Conservation (phyloP, 2,888 invertebrate species). For the Ferdinandea cuprea region DNA sequence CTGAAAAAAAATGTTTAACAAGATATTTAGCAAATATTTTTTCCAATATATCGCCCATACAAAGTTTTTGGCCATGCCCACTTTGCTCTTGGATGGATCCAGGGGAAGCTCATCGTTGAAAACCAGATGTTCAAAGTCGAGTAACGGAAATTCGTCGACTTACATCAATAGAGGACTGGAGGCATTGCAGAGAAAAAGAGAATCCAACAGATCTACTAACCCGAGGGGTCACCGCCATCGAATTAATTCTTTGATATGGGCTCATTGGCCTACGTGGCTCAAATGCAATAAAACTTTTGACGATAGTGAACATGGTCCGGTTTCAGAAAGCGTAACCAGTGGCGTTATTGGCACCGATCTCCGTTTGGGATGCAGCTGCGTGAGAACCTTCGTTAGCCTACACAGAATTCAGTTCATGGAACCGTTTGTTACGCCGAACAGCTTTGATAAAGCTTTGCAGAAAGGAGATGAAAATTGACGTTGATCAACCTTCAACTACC, state of each 20-base stretch:
- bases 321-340: background rate
- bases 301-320: too few relatives aligned
- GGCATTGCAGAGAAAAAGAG: background rate
- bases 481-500: background rate
- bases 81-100: too few relatives aligned
- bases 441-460: background rate
- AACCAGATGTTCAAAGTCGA: slow-evolving; percentile 16
- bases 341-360: too few relatives aligned
- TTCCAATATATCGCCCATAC: too few relatives aligned
- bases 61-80: too few relatives aligned
- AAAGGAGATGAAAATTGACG: background rate
- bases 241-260: slow-evolving; percentile 4
- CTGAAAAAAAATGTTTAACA: too few relatives aligned
- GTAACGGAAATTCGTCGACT: slow-evolving; percentile 5
- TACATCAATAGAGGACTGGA: background rate
- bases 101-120: background rate
- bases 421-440: background rate
- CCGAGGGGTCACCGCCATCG: slow-evolving; percentile 6
- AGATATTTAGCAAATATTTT: too few relatives aligned
- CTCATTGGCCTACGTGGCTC: slow-evolving; percentile 20
- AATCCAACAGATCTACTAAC: slow-evolving; percentile 20
- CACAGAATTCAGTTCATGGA: slow-evolving; percentile 1
- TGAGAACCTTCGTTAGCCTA: background rate
- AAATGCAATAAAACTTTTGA: background rate
- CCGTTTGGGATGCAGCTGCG: background rate